phyloP scores from a whole-genome alignment of 2,888 invertebrate genomes.

The Xylocampa areola region DNA sequence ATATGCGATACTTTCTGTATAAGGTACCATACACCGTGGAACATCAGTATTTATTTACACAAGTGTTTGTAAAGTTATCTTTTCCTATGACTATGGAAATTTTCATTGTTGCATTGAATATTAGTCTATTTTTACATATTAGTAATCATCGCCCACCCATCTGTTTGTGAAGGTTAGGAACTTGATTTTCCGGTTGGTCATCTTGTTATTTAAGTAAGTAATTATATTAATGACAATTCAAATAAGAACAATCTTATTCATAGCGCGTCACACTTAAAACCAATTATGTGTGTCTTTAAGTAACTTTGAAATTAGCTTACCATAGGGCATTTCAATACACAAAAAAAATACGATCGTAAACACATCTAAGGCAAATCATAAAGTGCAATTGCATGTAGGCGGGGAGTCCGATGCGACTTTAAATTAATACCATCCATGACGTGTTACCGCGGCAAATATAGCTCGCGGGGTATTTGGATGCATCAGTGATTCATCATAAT shows the following conservation, averaged over 20 bases:
- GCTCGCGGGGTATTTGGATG: slow-evolving; percentile 41
- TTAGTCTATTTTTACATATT: slow-evolving; percentile 34
- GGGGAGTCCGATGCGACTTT: slow-evolving; percentile 31
- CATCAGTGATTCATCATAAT: slow-evolving; percentile 61
- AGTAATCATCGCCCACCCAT: slow-evolving; percentile 37
- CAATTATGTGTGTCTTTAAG: not conserved
- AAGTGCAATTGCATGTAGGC: slow-evolving; percentile 33
- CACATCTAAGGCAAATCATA: slow-evolving; percentile 9
- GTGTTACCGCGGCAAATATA: slow-evolving; percentile 47
- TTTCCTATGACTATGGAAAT: slow-evolving; percentile 19
- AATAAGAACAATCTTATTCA: not conserved
- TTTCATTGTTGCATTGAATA: slow-evolving; percentile 25
- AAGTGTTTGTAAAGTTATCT: slow-evolving; percentile 8
- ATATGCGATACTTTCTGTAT: slow-evolving; percentile 18
- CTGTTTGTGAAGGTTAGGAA: slow-evolving; percentile 21
- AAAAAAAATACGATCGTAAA: slow-evolving; percentile 11
- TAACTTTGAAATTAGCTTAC: not conserved
- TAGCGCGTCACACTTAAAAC: slow-evolving; percentile 3
- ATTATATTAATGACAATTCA: slow-evolving; percentile 20
- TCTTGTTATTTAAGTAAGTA: slow-evolving; percentile 6
- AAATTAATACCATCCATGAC: slow-evolving; percentile 43
- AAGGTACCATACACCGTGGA: slow-evolving; percentile 21
- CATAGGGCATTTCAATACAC: slow-evolving; percentile 16
- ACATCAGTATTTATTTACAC: slow-evolving; percentile 29
- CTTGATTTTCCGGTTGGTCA: slow-evolving; percentile 35